Percentiles rank a stretch among this genome's conserved stretches.
phyloP scores from a whole-genome alignment of 1,140 invertebrate species.

The Yoshiicerus persimilis region DNA sequence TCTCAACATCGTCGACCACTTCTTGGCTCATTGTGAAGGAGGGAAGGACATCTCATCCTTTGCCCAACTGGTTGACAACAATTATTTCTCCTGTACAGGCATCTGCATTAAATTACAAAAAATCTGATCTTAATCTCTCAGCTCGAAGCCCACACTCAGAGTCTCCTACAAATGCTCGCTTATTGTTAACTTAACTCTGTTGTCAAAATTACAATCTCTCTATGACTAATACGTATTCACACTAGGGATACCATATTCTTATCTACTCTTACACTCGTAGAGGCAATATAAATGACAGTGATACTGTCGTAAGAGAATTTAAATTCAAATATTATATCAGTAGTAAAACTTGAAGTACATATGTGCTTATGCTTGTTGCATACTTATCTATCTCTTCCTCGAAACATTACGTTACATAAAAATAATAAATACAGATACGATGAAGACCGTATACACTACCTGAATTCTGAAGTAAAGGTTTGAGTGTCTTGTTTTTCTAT shows the following conservation, averaged over 20 bases:
- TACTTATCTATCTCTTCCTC: no score
- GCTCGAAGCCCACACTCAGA: conserved; percentile 2
- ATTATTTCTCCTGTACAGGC: conserved; percentile 38
- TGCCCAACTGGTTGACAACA: conserved; percentile 39
- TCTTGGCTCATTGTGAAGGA: conserved; percentile 29
- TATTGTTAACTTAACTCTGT: background rate
- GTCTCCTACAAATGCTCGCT: background rate
- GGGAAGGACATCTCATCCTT: conserved; percentile 36
- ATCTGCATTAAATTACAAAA: conserved; percentile 21
- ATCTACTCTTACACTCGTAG: background rate
- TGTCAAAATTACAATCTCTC: background rate
- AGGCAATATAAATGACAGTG: background rate
- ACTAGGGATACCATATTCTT: background rate
- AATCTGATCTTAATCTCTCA: conserved; percentile 15
- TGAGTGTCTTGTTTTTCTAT: background rate
- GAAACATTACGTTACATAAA: no score
- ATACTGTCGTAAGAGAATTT: background rate
- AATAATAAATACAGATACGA: no score
- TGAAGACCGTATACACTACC: no score
- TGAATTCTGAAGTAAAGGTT: no score
- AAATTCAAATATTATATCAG: background rate
- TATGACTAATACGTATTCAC: background rate
- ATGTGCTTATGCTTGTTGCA: no score
- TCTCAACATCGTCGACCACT: conserved; percentile 18
- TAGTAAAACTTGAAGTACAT: background rate